Base-by-base conservation (phyloP, 2,113 vertebrate species). In the Nothocercus julius region DNA sequence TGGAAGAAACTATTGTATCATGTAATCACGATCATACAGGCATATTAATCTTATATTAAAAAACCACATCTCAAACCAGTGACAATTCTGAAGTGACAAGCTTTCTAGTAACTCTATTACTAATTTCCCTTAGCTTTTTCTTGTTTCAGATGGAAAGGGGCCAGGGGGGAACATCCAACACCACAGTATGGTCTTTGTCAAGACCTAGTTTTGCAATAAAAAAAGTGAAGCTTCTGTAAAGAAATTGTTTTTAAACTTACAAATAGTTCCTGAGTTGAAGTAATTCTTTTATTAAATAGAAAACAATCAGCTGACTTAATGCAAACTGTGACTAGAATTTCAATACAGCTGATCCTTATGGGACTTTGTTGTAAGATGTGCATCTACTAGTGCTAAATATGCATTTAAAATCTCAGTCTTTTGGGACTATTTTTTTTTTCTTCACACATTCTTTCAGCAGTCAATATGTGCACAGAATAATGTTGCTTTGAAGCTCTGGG, bases 261-360 rank as follows among this genome's bases (percentile, higher is more conserved):
- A 89, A 96, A 95, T 45, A 92, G 20, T 64, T 94, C 51, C 76
- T 84, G 63, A 91, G 32, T 91, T 97, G 36, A 93, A 91, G 51
- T 87, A 94, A 96, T 95, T 97, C 61, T 34, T 70, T 96, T 90
- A 96, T 82, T 95, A 87, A 95, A 78, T 61, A 78, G 61, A 92
- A 92, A 93, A 91, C 53, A 96, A 63, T 93, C 90, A 80, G 40
- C 21, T 87, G 72, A 7, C 40, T 95, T 96, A 96, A 85, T 87
- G 85, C 82, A 36, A 90, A 47, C 25, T 87, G 72, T 95, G 89
- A 85, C 94, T 96, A 68, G 92, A 96, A 96, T 97, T 96, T 91
- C 96, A 92, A 87, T 89, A 49, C 34, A 49, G 20, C 20, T 69
- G 53, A 40, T 76, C 20, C 85, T 72, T 70, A 45, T 72, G 89